phyloP scores from a whole-genome alignment of 2,113 vertebrate genomes.

The Oryzias curvinotus region DNA sequence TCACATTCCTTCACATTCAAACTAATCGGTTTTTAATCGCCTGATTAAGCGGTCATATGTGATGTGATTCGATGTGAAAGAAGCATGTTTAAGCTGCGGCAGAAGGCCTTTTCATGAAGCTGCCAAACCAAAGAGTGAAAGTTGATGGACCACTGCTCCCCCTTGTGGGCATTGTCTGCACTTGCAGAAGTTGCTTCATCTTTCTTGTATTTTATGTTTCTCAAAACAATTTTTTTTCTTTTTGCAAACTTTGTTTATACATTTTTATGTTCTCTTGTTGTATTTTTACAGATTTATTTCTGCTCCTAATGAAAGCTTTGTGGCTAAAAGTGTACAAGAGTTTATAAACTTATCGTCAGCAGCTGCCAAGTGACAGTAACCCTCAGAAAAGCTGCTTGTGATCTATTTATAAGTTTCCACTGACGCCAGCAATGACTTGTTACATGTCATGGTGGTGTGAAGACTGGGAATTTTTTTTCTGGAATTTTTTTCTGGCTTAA shows the following conservation, averaged over 20 bases:
- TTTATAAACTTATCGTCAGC: background rate
- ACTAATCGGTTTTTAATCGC: constrained; percentile 46
- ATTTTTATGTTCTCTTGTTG: no score
- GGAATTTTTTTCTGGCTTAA: background rate
- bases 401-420: constrained; percentile 24
- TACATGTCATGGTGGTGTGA: background rate
- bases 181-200: background rate
- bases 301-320: no score
- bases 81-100: constrained; percentile 44
- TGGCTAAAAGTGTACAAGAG: background rate
- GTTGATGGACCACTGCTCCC: constrained; percentile 26
- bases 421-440: constrained; percentile 7
- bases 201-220: background rate
- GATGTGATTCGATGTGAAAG: constrained; percentile 61
- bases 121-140: constrained; percentile 10
- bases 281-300: no score
- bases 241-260: no score
- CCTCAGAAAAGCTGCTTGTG: constrained; percentile 45
- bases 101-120: constrained; percentile 53
- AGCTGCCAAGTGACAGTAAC: constrained; percentile 8
- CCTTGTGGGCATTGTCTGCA: constrained; percentile 42
- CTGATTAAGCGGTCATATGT: constrained; percentile 46
- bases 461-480: background rate
- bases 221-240: no score
- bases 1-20: constrained; percentile 18